Base-by-base conservation (phyloP, 64 coral and sea anemone species). In the Dendrophyllia cribrosa region DNA sequence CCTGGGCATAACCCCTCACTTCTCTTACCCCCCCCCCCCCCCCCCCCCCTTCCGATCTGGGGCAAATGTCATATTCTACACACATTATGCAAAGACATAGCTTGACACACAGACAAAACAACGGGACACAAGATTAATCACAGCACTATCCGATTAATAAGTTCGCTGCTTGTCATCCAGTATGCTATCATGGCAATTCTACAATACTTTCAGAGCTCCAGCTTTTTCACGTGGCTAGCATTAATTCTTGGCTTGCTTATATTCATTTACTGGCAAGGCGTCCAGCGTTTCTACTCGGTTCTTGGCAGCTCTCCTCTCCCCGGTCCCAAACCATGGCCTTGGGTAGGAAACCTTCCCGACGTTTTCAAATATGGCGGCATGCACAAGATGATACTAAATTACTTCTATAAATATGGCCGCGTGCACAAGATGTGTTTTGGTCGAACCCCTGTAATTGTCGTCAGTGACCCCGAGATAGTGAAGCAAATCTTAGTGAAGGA, bases 401-500 rank as follows among this genome's bases (percentile, higher is more conserved):
- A 93, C 48, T 93, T 93, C 88, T 66, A 88, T 12, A 71, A 75
- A 10, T 97, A 82, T 58, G 95, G 95, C 66, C 92, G 83, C 47
- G 70, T 91, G 9, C 82, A 86, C 67, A 93, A 71, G 47, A 90
- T 94, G 59, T 75, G 20, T 26, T 13, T 93, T 46, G 60, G 95
- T 69, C 16, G 67, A 63, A 44, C 43, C 12, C 80, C 92, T 10
- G 58, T 48, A 1, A 86, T 97, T 46, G 68, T 97, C 3, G 88
- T 97, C n/a, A 89, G 20, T 1, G 95, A 97, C 17, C 91, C 95
- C 14, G 95, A 97, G 48, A 82, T 94, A 6, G 58, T 97, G 19
- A 97, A 97, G 70, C 87, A 87, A 16, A 94, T 97, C 6, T 72
- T 70, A 7, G 83, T 97, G 20, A 94, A 97, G 43, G 95, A 97